Base-by-base conservation (phyloP, 2,888 invertebrate species). In the Aspidiotus destructor region DNA sequence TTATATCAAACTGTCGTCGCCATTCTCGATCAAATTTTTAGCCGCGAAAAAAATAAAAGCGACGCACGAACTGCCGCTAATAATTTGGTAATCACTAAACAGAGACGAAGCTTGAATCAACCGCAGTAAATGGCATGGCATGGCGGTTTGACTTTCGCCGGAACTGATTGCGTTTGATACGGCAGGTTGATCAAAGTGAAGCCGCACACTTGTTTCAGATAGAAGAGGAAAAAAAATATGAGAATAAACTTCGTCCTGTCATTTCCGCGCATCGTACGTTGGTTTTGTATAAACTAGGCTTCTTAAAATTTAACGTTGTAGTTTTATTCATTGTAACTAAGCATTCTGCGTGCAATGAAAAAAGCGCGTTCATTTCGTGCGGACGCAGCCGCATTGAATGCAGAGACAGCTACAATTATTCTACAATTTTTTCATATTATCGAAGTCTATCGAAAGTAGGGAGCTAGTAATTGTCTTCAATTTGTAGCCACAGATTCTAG, bases 131-230 rank as follows among this genome's bases (percentile, higher is more conserved):
- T 58, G 58, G 13, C 17, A 28, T 58, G 40, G 58, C 40, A 40
- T 58, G 58, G 58, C 58, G 58, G 58, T 58, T 28, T 58, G 40
- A 58, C 58, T 58, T 58, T 58, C 58, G 65, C 58, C 65, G 65
- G 65, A 65, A 65, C 65, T 65, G 65, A 65, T 65, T 65, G 58
- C 65, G 65, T 65, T 65, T 65, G 65, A 65, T 65, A 65, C 65
- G 65, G 65, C 44, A 65, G 57, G 57, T 44, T 65, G 58, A 65
- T 65, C 65, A 65, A 65, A 65, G 64, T 17, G 42, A 44, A 58
- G 58, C 65, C 65, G 65, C 65, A n/a, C 48, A 6, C 11, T 48
- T 48, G 48, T n/a, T 48, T 48, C 48, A 48, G n/a, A 48, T 13
- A 48, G n/a, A n/a, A n/a, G n/a, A 48, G 28, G n/a, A 48, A 13